Percentiles rank a stretch among this genome's conserved stretches.
These are phyloP conservation scores for Dolichotis patagonum DNA, from an alignment of 2,113 vertebrate genomes.

Conservation along the genomic window DNA sequence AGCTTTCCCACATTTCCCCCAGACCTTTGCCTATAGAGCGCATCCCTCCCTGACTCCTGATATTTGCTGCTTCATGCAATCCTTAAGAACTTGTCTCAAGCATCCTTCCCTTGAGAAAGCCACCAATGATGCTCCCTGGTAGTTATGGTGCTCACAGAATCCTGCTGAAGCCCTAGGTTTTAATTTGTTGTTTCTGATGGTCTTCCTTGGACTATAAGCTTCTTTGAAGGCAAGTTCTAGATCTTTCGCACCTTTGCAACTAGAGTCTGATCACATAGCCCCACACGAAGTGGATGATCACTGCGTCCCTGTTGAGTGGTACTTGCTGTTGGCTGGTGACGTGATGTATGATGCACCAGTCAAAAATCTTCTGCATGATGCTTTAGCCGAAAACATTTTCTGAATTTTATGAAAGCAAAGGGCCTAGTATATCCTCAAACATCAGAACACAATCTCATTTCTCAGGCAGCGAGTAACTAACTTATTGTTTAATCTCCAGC, in stretches of 20 bases:
- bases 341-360: neutral
- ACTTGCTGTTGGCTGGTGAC: neutral
- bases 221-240: neutral
- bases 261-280: neutral
- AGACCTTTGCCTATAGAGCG: neutral
- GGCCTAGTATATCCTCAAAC: neutral
- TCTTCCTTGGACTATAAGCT: neutral
- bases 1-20: neutral
- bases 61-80: neutral
- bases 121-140: neutral
- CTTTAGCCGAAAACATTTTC: neutral
- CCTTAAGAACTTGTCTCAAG: neutral
- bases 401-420: neutral
- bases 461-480: neutral
- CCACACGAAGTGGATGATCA: neutral
- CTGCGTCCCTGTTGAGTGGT: neutral
- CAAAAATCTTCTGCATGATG: neutral
- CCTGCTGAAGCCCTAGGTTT: neutral
- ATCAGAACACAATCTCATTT: neutral
- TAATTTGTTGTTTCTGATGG: neutral
- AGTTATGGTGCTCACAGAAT: neutral
- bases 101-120: neutral
- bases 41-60: neutral
- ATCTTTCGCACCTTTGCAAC: neutral
- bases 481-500: conserved; percentile 28